phyloP scores from a whole-genome alignment of 2,888 invertebrate genomes.

The Ephialtes manifestator region DNA sequence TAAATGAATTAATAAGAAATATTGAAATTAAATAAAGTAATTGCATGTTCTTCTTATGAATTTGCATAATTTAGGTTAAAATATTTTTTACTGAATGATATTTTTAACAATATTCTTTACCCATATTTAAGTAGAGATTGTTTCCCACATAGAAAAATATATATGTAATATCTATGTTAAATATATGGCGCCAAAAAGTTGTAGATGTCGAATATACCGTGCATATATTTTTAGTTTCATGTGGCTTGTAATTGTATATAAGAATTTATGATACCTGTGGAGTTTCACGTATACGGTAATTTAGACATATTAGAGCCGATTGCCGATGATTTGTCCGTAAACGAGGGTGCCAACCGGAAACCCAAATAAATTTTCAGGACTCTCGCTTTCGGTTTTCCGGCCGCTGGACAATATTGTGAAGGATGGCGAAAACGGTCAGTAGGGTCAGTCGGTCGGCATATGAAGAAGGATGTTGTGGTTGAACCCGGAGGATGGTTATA shows the following conservation, averaged over 20 bases:
- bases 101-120: background rate
- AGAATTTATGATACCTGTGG: background rate
- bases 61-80: background rate
- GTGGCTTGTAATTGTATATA: background rate
- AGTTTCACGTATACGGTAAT: background rate
- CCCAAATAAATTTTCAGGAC: conserved; percentile 33
- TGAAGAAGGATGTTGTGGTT: conserved; percentile 29
- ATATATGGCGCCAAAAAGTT: no score
- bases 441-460: conserved; percentile 38
- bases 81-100: background rate
- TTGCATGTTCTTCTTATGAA: no score
- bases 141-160: no score
- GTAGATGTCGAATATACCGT: no score
- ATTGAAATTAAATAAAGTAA: no score
- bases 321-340: background rate
- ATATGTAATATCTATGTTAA: no score
- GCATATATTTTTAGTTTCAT: no score
- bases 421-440: conserved; percentile 5
- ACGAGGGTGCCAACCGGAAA: background rate
- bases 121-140: no score
- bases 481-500: conserved; percentile 20
- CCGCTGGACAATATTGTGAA: conserved; percentile 22
- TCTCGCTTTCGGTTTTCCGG: conserved; percentile 25
- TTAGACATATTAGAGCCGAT: background rate
- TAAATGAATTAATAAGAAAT: no score